Evolutionary conservation across 2,797 vertebrate species (phyloP).

Genomic region (Trachops cirrhosus): DNA sequence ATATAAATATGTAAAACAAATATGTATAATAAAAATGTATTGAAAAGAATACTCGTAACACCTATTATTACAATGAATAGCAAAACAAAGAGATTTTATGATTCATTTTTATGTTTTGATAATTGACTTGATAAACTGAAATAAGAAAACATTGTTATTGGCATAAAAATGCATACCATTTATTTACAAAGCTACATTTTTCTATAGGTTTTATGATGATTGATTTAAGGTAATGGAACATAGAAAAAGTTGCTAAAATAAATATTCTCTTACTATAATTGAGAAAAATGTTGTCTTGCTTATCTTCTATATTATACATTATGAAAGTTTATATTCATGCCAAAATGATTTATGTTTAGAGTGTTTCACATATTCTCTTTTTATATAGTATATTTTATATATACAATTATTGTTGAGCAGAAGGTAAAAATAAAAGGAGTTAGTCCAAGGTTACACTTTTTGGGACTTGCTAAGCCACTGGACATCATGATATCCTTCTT

Average conservation of each 20-base stretch:
- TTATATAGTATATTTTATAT: background rate
- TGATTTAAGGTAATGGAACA: background rate
- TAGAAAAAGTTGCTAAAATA: background rate
- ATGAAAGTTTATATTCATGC: background rate
- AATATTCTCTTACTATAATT: background rate
- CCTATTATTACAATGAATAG: background rate
- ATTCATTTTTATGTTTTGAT: background rate
- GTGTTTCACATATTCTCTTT: background rate
- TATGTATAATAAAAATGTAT: background rate
- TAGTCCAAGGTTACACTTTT: background rate
- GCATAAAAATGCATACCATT: background rate
- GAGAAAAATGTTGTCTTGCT: background rate
- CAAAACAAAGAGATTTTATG: background rate
- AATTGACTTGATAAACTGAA: background rate
- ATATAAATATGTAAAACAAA: background rate
- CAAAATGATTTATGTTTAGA: background rate
- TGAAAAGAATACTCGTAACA: background rate
- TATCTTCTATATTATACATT: background rate
- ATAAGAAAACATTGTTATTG: background rate
- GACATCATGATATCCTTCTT: background rate
- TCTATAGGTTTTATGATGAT: background rate
- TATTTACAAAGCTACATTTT: background rate
- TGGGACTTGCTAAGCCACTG: background rate
- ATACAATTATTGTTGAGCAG: background rate
- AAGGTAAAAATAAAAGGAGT: background rate